Percentiles rank a stretch among this genome's conserved stretches.
Evolutionary conservation across 2,113 vertebrate species (phyloP).

Genomic region (Cyprinodon brontotheroides): DNA sequence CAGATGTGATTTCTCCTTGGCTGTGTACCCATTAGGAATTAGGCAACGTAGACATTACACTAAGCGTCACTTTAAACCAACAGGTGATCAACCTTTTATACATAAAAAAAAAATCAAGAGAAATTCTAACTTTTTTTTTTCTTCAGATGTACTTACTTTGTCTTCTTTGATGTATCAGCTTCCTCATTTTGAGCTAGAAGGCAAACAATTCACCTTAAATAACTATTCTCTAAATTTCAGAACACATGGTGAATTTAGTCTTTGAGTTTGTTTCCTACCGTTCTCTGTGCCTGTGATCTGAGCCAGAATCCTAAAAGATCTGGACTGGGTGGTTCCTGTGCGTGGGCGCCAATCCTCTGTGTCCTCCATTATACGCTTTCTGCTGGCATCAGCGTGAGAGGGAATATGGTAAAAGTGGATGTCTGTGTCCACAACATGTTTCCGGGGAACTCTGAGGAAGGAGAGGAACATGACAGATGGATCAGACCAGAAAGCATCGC

Average conservation of each 20-base stretch:
- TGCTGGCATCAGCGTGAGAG: constrained; percentile 90
- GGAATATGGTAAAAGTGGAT: constrained; percentile 93
- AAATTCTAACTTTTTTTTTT: background rate
- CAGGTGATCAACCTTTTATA: background rate
- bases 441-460: constrained; percentile 83
- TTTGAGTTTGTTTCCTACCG: constrained; percentile 65
- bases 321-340: constrained; percentile 93
- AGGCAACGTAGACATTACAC: constrained; percentile 14
- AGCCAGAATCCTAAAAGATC: constrained; percentile 95
- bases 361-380: constrained; percentile 93
- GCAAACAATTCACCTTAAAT: background rate
- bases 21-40: constrained; percentile 42
- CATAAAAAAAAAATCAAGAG: background rate
- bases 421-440: constrained; percentile 89
- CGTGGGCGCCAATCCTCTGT: constrained; percentile 96
- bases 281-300: constrained; percentile 96
- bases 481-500: constrained; percentile 22
- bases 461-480: constrained; percentile 5
- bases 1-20: constrained; percentile 24
- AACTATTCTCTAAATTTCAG: background rate
- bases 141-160: constrained; percentile 68
- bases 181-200: constrained; percentile 58
- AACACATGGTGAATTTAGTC: background rate
- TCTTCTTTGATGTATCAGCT: constrained; percentile 55
- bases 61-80: background rate